phyloP scores from a whole-genome alignment of 2,888 invertebrate species.

The Drosophila dives region DNA sequence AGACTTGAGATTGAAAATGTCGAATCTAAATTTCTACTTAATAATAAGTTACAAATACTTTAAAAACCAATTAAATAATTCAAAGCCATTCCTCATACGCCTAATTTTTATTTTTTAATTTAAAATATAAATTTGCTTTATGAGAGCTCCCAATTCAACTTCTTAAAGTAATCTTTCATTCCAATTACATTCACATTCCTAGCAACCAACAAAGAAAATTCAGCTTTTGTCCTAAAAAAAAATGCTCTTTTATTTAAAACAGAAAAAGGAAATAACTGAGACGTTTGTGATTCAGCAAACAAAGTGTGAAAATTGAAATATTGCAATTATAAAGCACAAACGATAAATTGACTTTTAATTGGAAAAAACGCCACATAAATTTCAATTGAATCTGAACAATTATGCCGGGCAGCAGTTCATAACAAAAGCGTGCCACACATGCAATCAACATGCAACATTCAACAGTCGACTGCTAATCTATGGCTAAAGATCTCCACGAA shows the following conservation, averaged over 20 bases:
- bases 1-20: not conserved
- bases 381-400: slow-evolving; percentile 67
- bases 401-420: slow-evolving; percentile 57
- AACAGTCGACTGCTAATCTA: slow-evolving; percentile 23
- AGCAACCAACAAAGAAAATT: not conserved
- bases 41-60: not conserved
- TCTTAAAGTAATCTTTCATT: not conserved
- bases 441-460: slow-evolving; percentile 19
- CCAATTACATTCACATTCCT: not conserved
- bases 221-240: not conserved
- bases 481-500: slow-evolving; percentile 22
- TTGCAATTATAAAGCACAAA: slow-evolving; percentile 24
- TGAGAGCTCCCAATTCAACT: too few relatives aligned
- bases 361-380: slow-evolving; percentile 47
- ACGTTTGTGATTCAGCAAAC: not conserved
- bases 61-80: not conserved
- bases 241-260: not conserved
- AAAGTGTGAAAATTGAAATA: slow-evolving; percentile 24
- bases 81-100: not conserved
- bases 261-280: not conserved
- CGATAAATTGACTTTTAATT: slow-evolving; percentile 25
- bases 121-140: not conserved
- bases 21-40: not conserved
- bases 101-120: not conserved
- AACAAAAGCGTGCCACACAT: slow-evolving; percentile 40